Base-by-base conservation (phyloP, 2,888 invertebrate genomes). In the Arctia plantaginis region DNA sequence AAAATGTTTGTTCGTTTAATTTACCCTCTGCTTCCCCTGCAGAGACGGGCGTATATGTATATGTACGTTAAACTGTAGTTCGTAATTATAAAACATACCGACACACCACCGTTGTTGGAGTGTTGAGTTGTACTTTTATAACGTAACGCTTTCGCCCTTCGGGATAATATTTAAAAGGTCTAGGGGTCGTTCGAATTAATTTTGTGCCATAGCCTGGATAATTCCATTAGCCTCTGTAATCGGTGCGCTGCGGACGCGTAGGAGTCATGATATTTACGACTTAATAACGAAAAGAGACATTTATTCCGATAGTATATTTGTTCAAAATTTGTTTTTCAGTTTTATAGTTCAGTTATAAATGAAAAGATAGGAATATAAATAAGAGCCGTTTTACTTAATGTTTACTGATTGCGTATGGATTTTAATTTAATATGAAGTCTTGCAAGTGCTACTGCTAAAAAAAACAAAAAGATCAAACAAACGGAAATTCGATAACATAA, bases 131-230 rank as follows among this genome's bases (percentile, higher is more conserved):
- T 85, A 87, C 87, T 88, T 88, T 88, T 87, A 88, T 85, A 82
- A 84, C 83, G 85, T 85, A 86, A 87, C 87, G 86, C 86, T 81
- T 82, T 82, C 82, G 77, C 85, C 89, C 87, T 85, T 82, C 80
- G 83, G 87, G 84, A 82, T 86, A 83, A 87, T 89, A 90, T 91
- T 87, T 88, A 90, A 91, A 92, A 90, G 89, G 90, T 87, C 87
- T 87, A 83, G 83, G 86, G 87, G 84, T 83, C 88, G 88, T 88
- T 86, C 84, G 85, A 90, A 92, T 93, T 93, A 93, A 92, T 93
- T 92, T 88, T 87, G 86, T 86, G 88, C 88, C 87, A 90, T 90
- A 88, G 89, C 90, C 83, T 87, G 89, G 90, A 92, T 93, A 92
- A 93, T 93, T 93, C 89, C 88, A 93, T 93, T 93, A 93, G 83